phyloP scores from a whole-genome alignment of 30 jellyfish, hydroid and myxozoan species.

The Hydractinia echinata region DNA sequence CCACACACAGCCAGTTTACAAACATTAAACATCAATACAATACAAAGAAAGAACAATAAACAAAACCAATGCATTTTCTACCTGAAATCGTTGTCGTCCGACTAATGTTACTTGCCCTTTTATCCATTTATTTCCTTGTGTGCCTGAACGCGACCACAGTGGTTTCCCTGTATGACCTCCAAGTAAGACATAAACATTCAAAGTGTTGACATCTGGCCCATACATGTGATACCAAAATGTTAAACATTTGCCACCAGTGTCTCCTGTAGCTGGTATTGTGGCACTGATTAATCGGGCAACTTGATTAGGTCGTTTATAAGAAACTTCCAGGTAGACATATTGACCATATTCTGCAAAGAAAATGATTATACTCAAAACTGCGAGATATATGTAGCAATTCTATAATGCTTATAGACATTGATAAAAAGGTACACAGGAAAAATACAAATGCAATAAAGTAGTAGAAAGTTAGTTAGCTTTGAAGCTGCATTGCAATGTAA shows the following conservation, averaged over 20 bases:
- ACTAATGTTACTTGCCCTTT: slow-evolving; percentile 60
- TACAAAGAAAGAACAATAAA: no score
- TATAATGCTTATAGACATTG: no score
- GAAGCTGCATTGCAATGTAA: no score
- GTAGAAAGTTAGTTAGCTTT: no score
- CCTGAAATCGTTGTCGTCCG: slow-evolving; percentile 67
- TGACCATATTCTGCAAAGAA: slow-evolving; percentile 58
- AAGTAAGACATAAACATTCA: slow-evolving; percentile 49
- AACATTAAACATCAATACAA: no score
- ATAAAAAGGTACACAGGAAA: no score
- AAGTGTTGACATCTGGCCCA: slow-evolving; percentile 76
- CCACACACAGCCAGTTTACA: no score
- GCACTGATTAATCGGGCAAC: slow-evolving; percentile 58
- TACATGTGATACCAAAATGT: slow-evolving; percentile 90
- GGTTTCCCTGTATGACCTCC: slow-evolving; percentile 52
- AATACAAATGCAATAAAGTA: no score
- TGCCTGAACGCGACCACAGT: slow-evolving; percentile 80
- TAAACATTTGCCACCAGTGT: slow-evolving; percentile 57
- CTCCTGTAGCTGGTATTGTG: slow-evolving; percentile 72
- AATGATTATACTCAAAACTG: no score
- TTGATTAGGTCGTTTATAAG: slow-evolving; percentile 38
- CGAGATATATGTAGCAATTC: no score
- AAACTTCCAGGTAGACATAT: slow-evolving; percentile 72
- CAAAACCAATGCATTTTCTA: not conserved
- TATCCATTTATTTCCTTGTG: slow-evolving; percentile 76